These are phyloP conservation scores for Ichneumoninae sp. DNA, from an alignment of 2,888 invertebrate species.

Conservation along the genomic window DNA sequence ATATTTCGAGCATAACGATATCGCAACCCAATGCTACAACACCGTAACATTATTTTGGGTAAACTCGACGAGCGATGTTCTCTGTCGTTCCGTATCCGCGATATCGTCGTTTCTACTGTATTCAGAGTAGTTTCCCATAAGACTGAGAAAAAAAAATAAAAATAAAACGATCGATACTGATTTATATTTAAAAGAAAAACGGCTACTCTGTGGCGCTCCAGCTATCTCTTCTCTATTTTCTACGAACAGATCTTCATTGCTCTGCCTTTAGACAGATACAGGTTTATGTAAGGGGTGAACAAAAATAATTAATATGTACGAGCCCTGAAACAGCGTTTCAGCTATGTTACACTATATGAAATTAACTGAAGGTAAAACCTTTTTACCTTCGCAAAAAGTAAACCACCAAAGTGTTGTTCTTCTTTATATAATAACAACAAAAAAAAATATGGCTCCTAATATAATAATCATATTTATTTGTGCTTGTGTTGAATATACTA, in stretches of 20 bases:
- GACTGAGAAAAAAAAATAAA: conserved; percentile 74
- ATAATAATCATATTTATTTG: conserved; percentile 75
- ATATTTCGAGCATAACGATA: conserved; percentile 22
- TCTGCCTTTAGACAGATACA: conserved; percentile 22
- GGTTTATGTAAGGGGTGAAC: background rate
- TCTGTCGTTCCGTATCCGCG: background rate
- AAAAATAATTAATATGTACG: conserved; percentile 19
- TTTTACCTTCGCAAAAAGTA: conserved; percentile 53
- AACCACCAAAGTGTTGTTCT: conserved; percentile 76
- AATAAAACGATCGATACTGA: conserved; percentile 66
- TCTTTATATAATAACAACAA: conserved; percentile 61
- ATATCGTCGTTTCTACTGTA: conserved; percentile 30
- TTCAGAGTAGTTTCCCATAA: conserved; percentile 66
- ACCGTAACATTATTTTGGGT: background rate
- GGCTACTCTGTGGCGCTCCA: conserved; percentile 38
- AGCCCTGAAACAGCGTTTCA: conserved; percentile 23
- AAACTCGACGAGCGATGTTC: background rate
- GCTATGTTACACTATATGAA: conserved; percentile 50
- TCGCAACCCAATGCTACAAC: background rate
- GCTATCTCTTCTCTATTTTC: conserved; percentile 48
- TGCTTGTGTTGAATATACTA: conserved; percentile 68
- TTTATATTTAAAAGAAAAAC: conserved; percentile 25
- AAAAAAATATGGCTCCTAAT: conserved; percentile 74
- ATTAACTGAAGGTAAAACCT: conserved; percentile 37
- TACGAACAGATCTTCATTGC: conserved; percentile 58